Evolutionary conservation across 2,888 invertebrate species (phyloP).

Genomic region (Leptinotarsa juncta): DNA sequence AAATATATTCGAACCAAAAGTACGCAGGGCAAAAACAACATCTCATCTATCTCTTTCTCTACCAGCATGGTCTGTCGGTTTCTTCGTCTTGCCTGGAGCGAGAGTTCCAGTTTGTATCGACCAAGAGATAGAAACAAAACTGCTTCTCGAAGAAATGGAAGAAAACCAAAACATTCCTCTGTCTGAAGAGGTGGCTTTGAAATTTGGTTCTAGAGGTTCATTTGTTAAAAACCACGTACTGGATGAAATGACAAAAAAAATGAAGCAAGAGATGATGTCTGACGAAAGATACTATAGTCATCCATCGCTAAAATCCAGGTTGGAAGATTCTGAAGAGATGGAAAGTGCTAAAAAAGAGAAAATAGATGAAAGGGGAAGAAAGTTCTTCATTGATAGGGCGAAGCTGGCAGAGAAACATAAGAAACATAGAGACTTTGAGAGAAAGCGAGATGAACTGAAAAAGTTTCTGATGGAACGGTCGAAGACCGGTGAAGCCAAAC

Average conservation of each 20-base stretch:
- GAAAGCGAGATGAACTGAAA: conserved; percentile 39
- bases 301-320: not conserved
- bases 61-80: conserved; percentile 77
- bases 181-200: conserved; percentile 57
- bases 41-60: conserved; percentile 70
- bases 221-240: conserved; percentile 51
- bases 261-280: conserved; percentile 56
- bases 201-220: conserved; percentile 37
- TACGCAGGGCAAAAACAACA: conserved; percentile 69
- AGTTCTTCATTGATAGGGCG: conserved; percentile 40
- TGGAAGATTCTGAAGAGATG: conserved; percentile 12
- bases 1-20: conserved; percentile 58
- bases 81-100: conserved; percentile 79
- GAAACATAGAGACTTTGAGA: conserved; percentile 37
- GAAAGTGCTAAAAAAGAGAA: conserved; percentile 33
- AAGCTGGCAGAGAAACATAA: conserved; percentile 46
- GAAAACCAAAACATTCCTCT: conserved; percentile 64
- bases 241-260: conserved; percentile 57
- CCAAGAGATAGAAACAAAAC: conserved; percentile 55
- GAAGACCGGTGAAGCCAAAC: conserved; percentile 24
- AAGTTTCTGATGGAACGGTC: conserved; percentile 34
- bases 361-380: conserved; percentile 38
- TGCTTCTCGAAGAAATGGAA: conserved; percentile 55
- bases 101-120: conserved; percentile 71
- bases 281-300: conserved; percentile 56